These are phyloP conservation scores for Cheilosia urbana DNA, from an alignment of 2,888 invertebrate genomes.

Conservation along the genomic window DNA sequence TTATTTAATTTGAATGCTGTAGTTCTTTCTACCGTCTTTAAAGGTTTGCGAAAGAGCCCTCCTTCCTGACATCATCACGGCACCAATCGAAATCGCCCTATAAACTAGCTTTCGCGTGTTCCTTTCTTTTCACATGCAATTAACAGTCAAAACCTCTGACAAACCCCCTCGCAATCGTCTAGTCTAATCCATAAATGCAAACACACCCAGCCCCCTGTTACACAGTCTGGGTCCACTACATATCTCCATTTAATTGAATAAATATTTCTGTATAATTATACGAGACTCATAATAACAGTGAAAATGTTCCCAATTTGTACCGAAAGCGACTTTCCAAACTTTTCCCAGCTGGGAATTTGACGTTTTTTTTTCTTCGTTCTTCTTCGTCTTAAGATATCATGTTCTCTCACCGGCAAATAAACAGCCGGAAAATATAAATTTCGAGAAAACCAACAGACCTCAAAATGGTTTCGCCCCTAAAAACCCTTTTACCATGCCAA, in stretches of 20 bases:
- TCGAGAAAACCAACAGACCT: constrained; percentile 70
- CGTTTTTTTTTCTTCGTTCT: not conserved
- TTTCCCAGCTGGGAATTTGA: not conserved
- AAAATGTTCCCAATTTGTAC: not conserved
- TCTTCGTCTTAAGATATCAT: constrained; percentile 1
- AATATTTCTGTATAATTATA: constrained; percentile 18
- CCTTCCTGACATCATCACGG: no score
- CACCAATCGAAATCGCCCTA: no score
- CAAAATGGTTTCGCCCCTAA: constrained; percentile 63
- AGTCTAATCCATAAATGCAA: no score
- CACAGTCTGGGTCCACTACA: not conserved
- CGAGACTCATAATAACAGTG: constrained; percentile 1
- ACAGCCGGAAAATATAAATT: constrained; percentile 68
- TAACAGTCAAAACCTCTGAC: no score
- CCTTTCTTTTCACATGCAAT: no score
- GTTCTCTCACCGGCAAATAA: constrained; percentile 3
- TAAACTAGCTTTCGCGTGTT: no score
- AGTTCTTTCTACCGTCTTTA: no score
- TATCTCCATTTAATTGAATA: constrained; percentile 7
- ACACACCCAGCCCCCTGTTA: no score
- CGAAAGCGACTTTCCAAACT: not conserved
- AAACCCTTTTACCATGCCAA: not conserved
- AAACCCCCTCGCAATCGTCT: no score
- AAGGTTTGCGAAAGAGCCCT: no score
- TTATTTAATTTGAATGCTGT: no score